phyloP scores from a whole-genome alignment of 2,797 vertebrate species.

The Sandelia bainsii region DNA sequence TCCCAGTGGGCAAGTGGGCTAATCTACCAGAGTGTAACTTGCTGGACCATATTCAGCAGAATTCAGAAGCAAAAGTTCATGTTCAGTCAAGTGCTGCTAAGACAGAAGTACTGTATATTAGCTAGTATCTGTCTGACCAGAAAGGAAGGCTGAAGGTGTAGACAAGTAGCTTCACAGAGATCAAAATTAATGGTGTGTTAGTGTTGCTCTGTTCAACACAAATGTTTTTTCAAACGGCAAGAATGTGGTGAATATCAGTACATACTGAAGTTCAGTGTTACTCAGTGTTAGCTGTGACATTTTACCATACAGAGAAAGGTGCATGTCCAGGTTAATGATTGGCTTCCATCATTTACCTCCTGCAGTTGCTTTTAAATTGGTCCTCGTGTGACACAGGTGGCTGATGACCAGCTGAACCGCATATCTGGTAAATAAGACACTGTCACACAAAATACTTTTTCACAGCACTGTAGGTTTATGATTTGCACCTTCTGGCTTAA shows the following conservation, averaged over 20 bases:
- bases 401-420: no score
- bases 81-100: constrained; percentile 5
- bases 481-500: no score
- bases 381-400: no score
- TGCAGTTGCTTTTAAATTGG: no score
- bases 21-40: constrained; percentile 9
- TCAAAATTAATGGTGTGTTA: neutral
- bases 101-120: neutral
- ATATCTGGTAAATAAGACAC: no score
- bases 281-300: neutral
- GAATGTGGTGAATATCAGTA: no score
- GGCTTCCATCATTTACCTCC: no score
- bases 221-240: no score
- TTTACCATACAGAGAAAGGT: neutral
- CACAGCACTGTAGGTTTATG: no score
- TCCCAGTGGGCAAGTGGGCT: neutral
- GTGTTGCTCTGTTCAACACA: no score
- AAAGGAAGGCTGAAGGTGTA: neutral
- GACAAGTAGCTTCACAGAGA: neutral
- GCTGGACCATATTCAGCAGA: constrained; percentile 2
- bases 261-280: neutral
- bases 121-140: constrained; percentile 3
- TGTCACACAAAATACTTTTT: no score
- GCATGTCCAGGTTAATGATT: no score
- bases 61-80: constrained; percentile 1